Base-by-base conservation (phyloP, 2,888 invertebrate genomes). In the Ischnura elegans region DNA sequence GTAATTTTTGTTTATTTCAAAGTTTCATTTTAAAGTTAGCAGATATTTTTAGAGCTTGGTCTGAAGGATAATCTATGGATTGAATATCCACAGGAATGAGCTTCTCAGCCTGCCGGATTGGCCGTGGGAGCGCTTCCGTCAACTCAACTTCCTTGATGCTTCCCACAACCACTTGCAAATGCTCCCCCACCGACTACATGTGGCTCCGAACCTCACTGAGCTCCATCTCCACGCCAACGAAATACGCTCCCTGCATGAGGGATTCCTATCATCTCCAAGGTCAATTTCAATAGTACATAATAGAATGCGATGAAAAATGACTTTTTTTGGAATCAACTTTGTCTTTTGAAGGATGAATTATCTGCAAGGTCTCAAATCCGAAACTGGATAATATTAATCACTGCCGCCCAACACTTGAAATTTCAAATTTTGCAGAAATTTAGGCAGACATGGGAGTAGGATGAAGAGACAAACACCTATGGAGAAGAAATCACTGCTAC, bases 101-200 rank as follows among this genome's bases (percentile, higher is more conserved):
- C 45, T 90, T 25, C 61, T 66, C 13, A 45, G 43, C 43, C 61
- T 90, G 36, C 90, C 90, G 13, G 90, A 90, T 16, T 90, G 90
- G 90, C 90, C 90, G 25, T 90, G 90, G 90, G 90, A 90, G 45
- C 36, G 90, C n/a, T 90, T 90, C n/a, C 61, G 90, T 1, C 90
- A 90, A 43, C 66, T 90, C 43, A 55, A 90, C 66, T 90, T 90
- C 43, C n/a, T 90, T n/a, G 90, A 90, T 90, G 90, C 90, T 42
- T 90, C 90, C 43, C 90, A 90, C 43, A 90, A 90, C 66, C 90
- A 36, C 45, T 51, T 90, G 25, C 61, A 90, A 43, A 90, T 25
- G 13, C 90, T 90, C n/a, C 90, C 90, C 4, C 90, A 90, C 43
- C 90, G 90, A n/a, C 90, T 90, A 2, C 90, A 90, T 90, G 90